A percentile compares a stretch with the other conserved stretches of the same genome.
These are phyloP conservation scores for Onychostruthus taczanowskii DNA, from an alignment of 2,113 vertebrate species.

Conservation along the genomic window DNA sequence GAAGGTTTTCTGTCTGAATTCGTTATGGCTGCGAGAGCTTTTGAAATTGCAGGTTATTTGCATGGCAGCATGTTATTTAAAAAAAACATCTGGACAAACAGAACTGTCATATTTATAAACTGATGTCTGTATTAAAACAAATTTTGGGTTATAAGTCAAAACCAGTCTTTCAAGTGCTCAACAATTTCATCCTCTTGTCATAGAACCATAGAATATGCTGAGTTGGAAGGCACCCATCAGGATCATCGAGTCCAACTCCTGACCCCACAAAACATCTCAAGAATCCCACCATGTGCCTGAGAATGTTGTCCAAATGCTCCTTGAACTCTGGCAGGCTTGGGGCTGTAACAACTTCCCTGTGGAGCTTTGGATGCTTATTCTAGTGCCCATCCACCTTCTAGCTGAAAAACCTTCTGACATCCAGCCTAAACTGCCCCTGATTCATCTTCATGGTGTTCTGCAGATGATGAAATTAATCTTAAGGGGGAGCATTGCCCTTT, in stretches of 20 bases:
- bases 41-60: conserved; percentile 10
- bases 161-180: not conserved
- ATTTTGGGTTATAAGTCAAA: not conserved
- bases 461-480: not conserved
- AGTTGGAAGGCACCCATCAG: not conserved
- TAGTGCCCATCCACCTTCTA: not conserved
- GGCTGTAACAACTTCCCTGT: not conserved
- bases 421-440: not conserved
- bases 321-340: not conserved
- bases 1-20: conserved; percentile 2
- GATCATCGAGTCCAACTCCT: not conserved
- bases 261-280: not conserved
- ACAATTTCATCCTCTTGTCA: not conserved
- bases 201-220: not conserved
- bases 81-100: conserved; percentile 17
- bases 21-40: not conserved
- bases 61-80: not conserved
- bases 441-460: not conserved
- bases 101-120: not conserved
- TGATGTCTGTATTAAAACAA: not conserved
- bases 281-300: not conserved
- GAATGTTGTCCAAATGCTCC: not conserved
- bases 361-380: not conserved
- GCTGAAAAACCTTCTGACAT: not conserved
- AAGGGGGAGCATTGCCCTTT: not conserved